phyloP scores from a whole-genome alignment of 1,140 invertebrate species.

The Homalodisca vitripennis region DNA sequence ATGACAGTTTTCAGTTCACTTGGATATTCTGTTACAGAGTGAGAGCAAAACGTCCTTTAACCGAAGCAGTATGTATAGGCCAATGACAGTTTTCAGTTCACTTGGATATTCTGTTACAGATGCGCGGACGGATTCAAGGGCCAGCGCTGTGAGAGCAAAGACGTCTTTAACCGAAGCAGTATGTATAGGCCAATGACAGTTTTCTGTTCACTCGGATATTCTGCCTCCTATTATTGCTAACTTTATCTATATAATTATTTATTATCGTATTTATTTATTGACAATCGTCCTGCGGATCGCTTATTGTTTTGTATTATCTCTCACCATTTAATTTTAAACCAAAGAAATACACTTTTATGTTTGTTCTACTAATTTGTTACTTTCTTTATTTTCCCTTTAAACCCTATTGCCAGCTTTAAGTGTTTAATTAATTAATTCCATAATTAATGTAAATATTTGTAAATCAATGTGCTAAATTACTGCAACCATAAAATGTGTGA shows the following conservation, averaged over 20 bases:
- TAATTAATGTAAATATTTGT: no score
- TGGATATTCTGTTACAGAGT: no score
- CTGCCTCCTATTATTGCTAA: conserved; percentile 59
- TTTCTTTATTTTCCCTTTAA: conserved; percentile 24
- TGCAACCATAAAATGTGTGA: no score
- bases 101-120: conserved; percentile 56
- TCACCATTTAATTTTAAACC: conserved; percentile 22
- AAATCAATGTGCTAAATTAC: no score
- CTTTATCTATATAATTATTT: conserved; percentile 33
- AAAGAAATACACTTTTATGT: conserved; percentile 31
- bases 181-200: conserved; percentile 59
- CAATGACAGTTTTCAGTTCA: conserved; percentile 37
- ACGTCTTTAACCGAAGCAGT: conserved; percentile 63
- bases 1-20: conserved; percentile 34
- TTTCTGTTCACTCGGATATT: conserved; percentile 58
- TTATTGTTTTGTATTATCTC: conserved; percentile 26
- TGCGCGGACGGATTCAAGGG: conserved; percentile 81
- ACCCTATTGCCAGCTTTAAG: neutral
- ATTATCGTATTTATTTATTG: conserved; percentile 25
- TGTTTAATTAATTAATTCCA: no score
- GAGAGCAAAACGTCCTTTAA: neutral
- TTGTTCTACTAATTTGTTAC: conserved; percentile 29
- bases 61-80: conserved; percentile 29
- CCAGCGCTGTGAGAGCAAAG: conserved; percentile 79
- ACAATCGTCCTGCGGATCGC: conserved; percentile 18